Conservation (phyloP, 1,140 invertebrate species). For the Zaprionus nigranus region DNA sequence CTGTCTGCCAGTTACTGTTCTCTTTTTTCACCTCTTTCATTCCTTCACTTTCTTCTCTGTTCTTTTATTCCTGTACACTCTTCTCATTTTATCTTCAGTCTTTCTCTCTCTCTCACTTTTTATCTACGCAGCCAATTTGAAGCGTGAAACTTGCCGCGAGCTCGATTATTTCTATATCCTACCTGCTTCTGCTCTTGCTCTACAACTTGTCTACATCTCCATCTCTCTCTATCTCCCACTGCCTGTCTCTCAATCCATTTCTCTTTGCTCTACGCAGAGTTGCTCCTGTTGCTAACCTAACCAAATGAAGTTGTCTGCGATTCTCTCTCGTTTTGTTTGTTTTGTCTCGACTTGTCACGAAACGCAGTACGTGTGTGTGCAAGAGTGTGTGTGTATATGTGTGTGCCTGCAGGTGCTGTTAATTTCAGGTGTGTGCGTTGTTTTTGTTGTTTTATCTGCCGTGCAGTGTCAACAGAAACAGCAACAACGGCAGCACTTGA, state of each 20-base stretch:
- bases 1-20: background rate
- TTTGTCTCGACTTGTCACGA: constrained; percentile 73
- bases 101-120: background rate
- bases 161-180: constrained; percentile 14
- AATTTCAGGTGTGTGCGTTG: constrained; percentile 19
- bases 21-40: background rate
- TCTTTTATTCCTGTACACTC: background rate
- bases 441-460: constrained; percentile 50
- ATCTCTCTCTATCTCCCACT: background rate
- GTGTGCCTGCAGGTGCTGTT: constrained; percentile 37
- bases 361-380: constrained; percentile 10
- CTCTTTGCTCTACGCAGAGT: background rate
- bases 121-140: constrained; percentile 28
- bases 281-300: constrained; percentile 32
- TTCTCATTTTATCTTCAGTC: background rate
- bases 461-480: constrained; percentile 62
- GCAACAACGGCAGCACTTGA: constrained; percentile 53
- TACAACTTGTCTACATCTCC: too few relatives aligned
- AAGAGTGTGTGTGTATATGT: background rate
- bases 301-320: constrained; percentile 39
- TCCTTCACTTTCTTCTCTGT: background rate
- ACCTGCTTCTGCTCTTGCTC: background rate
- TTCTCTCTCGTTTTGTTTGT: constrained; percentile 55
- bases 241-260: background rate
- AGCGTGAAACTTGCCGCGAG: constrained; percentile 68